A percentile compares a stretch with the other conserved stretches of the same genome.
Evolutionary conservation across 2,888 invertebrate species (phyloP).

Genomic region (Lissocephala sabroskyi): DNA sequence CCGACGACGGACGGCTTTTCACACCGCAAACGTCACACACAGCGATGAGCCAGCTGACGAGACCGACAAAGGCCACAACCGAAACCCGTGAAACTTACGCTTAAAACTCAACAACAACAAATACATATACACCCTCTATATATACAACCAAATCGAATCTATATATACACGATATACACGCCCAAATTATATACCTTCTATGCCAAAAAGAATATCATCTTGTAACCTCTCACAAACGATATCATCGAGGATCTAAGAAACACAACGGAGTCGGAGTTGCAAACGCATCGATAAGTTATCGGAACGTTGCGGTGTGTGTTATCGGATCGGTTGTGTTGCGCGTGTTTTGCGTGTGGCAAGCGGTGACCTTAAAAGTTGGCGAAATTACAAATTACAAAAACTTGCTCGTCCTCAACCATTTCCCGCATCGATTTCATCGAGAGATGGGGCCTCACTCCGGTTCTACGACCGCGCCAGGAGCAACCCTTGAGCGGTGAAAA

Average conservation of each 20-base stretch:
- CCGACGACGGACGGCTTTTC: no score
- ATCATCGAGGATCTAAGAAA: neutral
- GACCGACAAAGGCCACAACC: constrained; percentile 1
- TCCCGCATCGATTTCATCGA: constrained; percentile 98
- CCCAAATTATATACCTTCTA: neutral
- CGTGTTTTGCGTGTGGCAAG: constrained; percentile 7
- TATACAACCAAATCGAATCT: neutral
- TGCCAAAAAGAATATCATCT: neutral
- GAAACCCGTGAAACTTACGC: constrained; percentile 1
- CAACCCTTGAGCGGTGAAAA: constrained; percentile 81
- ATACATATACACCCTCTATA: neutral
- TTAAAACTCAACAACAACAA: neutral
- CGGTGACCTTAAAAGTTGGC: constrained; percentile 50
- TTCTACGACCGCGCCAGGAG: constrained; percentile 96
- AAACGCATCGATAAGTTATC: no score
- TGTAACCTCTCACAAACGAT: neutral
- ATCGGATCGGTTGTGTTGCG: no score
- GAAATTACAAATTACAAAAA: constrained; percentile 66
- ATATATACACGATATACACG: neutral
- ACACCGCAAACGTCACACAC: no score
- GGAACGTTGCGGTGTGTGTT: neutral
- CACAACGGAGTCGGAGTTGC: neutral
- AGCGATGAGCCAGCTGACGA: no score
- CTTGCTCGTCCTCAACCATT: constrained; percentile 78
- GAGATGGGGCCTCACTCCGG: constrained; percentile 98